phyloP scores from a whole-genome alignment of 2,797 vertebrate species.

The Esox lucius region DNA sequence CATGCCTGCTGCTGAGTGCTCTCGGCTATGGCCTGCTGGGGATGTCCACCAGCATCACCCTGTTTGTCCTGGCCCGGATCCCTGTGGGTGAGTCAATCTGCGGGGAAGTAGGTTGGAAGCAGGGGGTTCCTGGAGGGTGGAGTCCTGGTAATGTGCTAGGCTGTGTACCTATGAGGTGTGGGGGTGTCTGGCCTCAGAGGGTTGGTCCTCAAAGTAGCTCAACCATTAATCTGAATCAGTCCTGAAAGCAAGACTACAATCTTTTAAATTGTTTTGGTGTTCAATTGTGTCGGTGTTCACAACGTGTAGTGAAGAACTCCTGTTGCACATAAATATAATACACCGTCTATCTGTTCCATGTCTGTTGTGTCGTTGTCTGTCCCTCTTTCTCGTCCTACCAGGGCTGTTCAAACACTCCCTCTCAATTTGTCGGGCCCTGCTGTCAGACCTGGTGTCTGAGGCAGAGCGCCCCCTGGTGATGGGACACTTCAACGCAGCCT shows the following conservation, averaged over 20 bases:
- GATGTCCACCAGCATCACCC: conserved; percentile 80
- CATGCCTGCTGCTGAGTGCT: conserved; percentile 87
- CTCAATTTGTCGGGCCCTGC: conserved; percentile 92
- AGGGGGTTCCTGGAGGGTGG: too few species aligned
- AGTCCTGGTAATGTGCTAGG: too few species aligned
- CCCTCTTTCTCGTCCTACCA: conserved; percentile 51
- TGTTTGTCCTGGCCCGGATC: conserved; percentile 87
- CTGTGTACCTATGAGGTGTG: too few species aligned
- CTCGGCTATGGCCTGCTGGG: conserved; percentile 89
- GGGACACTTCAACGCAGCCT: conserved; percentile 91
- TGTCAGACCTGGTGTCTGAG: conserved; percentile 90
- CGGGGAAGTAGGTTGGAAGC: background rate
- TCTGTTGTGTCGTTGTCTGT: background rate
- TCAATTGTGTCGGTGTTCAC: background rate
- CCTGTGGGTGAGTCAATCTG: conserved; percentile 65
- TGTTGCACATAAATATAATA: background rate
- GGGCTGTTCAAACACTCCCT: conserved; percentile 97
- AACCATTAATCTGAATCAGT: background rate
- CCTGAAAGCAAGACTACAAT: background rate
- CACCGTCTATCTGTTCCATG: background rate
- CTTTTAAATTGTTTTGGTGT: too few species aligned
- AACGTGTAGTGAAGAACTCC: background rate
- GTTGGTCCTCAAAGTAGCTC: background rate
- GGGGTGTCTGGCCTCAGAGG: background rate
- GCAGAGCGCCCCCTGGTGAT: conserved; percentile 88